phyloP scores from a whole-genome alignment of 2,113 vertebrate genomes.

The Cheilinus undulatus region DNA sequence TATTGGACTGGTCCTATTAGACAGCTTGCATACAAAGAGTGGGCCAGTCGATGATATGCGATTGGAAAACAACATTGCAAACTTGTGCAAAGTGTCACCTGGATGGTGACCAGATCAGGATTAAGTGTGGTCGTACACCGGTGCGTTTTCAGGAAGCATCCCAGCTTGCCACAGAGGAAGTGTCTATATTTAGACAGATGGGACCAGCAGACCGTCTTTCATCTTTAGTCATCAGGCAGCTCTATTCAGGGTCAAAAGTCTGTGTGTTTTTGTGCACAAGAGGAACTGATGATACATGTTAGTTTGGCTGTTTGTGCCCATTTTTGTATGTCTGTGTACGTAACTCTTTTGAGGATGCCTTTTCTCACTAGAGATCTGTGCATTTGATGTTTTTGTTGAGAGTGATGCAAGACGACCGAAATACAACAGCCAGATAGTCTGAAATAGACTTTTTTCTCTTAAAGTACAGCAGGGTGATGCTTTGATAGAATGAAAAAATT shows the following conservation, averaged over 20 bases:
- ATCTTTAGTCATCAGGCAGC: conserved; percentile 42
- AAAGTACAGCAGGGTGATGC: conserved; percentile 24
- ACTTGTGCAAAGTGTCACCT: conserved; percentile 31
- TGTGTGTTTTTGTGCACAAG: conserved; percentile 26
- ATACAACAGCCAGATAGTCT: conserved; percentile 51
- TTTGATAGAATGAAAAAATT: conserved; percentile 33
- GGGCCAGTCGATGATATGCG: conserved; percentile 1
- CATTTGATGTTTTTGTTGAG: conserved; percentile 55
- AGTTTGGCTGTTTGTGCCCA: conserved; percentile 31
- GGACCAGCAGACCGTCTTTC: conserved; percentile 50
- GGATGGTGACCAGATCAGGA: conserved; percentile 21
- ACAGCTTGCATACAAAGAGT: conserved; percentile 5
- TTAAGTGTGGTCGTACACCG: background rate
- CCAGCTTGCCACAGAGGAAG: conserved; percentile 60
- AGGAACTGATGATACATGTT: conserved; percentile 21
- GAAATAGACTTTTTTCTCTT: conserved; percentile 32
- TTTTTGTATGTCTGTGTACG: conserved; percentile 6
- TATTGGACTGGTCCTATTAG: conserved; percentile 1
- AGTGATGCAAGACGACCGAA: conserved; percentile 61
- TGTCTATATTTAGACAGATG: conserved; percentile 66
- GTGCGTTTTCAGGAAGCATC: conserved; percentile 61
- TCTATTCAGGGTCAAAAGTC: conserved; percentile 50
- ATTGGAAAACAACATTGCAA: conserved; percentile 22
- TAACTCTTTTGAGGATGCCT: conserved; percentile 1
- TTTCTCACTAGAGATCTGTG: conserved; percentile 32